Evolutionary conservation across 1,140 invertebrate genomes (phyloP), one percentile per base, ranked within the genome.

Genomic region (Euschistus heros): DNA sequence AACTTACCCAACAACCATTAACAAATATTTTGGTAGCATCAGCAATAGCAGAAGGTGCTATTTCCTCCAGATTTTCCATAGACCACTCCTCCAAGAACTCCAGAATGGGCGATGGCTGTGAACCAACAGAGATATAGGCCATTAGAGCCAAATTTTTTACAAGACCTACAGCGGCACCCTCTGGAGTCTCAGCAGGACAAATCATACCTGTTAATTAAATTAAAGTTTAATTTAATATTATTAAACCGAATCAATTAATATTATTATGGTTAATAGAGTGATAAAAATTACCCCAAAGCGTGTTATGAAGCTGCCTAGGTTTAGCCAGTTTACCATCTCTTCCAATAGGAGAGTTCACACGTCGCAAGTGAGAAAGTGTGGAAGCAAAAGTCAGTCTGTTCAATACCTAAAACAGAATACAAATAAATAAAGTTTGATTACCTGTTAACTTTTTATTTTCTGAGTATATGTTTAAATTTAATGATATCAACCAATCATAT

Each of bases 61-160:
- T 96, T 82, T 98, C 95, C 80, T 98, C 96, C 54, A 99, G 80
- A 77, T 98, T 99, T 78, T 99, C 97, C 97, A 99, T 99, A 64
- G 92, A 96, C 97, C 97, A 99, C 76, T 99, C 96, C 75, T 99
- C 96, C 82, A 99, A 95, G 81, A 99, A 99, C 80, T 99, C 96
- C 4, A 99, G 78, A 79, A 99, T 98, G 0, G 96, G 96, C 7
- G 94, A 96, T 0, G 96, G 95, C 75, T 98, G 92, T 50, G 93
- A 97, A 65, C 97, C 97, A 24, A 99, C 97, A 71, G 94, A 98
- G 70, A 99, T 99, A 72, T 99, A 99, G 20, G 97, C 93, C 97
- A 99, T 99, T 6, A 99, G 78, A 0, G 97, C 97, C 10, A 99
- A 78, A 79, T 99, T 99, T 76, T 99, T 99, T 20, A 99, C 96